These are phyloP conservation scores for Syngnathus scovelli DNA, from an alignment of 2,113 vertebrate species.

Conservation along the genomic window DNA sequence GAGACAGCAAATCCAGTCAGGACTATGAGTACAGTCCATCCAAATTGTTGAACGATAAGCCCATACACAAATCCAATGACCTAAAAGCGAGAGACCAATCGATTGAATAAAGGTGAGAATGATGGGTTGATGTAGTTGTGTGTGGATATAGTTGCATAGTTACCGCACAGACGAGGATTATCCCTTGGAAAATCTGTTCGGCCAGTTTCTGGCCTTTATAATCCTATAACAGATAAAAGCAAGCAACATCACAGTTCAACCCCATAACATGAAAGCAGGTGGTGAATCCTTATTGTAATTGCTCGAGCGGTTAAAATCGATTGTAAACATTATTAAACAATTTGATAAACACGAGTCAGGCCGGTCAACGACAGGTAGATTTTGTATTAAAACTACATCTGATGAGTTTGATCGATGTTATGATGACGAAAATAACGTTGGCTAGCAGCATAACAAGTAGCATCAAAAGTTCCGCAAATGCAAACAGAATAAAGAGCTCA, in stretches of 20 bases:
- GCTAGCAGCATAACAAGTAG: slow-evolving; percentile 27
- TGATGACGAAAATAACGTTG: neutral
- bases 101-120: slow-evolving; percentile 8
- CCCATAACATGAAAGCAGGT: neutral
- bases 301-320: neutral
- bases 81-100: slow-evolving; percentile 57
- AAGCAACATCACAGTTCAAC: neutral
- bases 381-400: neutral
- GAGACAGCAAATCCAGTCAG: slow-evolving; percentile 88
- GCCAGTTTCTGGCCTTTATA: slow-evolving; percentile 97
- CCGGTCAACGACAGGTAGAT: neutral
- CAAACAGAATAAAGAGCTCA: neutral
- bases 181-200: slow-evolving; percentile 96
- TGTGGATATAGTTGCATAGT: slow-evolving; percentile 44
- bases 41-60: slow-evolving; percentile 88
- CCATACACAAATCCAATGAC: slow-evolving; percentile 90
- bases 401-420: neutral
- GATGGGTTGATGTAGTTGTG: neutral
- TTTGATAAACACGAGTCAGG: neutral
- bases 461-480: slow-evolving; percentile 5
- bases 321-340: neutral
- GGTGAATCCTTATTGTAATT: neutral
- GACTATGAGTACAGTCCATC: slow-evolving; percentile 94
- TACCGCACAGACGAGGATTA: slow-evolving; percentile 93
- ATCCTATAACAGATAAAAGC: slow-evolving; percentile 70